Percentiles rank a stretch among this genome's conserved stretches.
phyloP scores from a whole-genome alignment of 2,888 invertebrate genomes.

The Mystacides longicornis region DNA sequence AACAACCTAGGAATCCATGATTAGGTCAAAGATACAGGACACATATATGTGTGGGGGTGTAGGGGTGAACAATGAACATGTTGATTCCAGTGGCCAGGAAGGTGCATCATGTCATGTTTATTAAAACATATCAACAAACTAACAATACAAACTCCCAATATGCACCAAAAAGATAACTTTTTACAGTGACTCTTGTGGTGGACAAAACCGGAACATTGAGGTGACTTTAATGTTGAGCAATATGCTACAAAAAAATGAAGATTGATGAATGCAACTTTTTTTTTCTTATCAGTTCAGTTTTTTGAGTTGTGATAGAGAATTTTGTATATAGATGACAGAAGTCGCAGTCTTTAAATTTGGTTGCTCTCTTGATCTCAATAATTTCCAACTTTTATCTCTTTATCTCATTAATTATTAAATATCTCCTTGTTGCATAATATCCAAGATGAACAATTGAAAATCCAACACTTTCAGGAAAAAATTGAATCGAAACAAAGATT shows the following conservation, averaged over 20 bases:
- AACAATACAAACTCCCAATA: constrained; percentile 2
- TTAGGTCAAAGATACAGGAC: not conserved
- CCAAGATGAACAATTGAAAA: no score
- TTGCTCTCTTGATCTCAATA: no score
- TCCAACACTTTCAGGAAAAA: no score
- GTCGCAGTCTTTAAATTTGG: no score
- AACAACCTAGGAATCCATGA: constrained; percentile 3
- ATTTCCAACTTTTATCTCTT: no score
- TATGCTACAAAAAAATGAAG: not conserved
- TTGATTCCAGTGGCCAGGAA: not conserved
- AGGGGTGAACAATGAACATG: no score
- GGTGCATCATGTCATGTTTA: not conserved
- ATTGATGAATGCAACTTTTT: not conserved
- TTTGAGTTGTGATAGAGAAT: not conserved
- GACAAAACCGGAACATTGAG: constrained; percentile 6
- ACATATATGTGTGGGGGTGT: not conserved
- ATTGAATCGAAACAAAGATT: no score
- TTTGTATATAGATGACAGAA: no score
- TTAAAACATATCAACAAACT: not conserved
- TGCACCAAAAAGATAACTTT: no score
- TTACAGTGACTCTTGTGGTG: constrained; percentile 4
- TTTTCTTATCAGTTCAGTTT: not conserved
- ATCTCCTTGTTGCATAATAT: no score
- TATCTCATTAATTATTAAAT: no score
- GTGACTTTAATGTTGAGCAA: not conserved